Evolutionary conservation across 2,888 invertebrate genomes (phyloP), one percentile per base, ranked within the genome.

Genomic region (Alviniconcha strummeri): DNA sequence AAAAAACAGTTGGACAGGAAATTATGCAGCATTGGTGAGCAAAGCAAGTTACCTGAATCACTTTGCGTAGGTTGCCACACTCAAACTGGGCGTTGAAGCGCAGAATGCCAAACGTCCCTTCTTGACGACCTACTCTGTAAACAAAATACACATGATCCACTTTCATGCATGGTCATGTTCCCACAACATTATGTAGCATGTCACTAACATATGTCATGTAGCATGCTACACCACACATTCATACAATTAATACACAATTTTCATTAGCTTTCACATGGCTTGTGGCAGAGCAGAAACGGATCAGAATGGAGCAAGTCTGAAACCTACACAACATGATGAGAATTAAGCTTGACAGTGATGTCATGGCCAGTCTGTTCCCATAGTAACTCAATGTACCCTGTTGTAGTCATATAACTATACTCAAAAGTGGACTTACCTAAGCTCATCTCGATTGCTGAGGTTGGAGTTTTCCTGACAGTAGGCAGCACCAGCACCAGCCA

Each of bases 21-120:
- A 2, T 8, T 55, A 76, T 55, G 17, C 55, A 1, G 6, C 69
- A 69, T 8, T 36, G 36, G 36, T 36, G 36, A 36, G 36, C 36
- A 36, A 36, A 60, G 13, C 60, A 60, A 60, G 60, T 83, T 92
- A 96, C 97, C 96, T 96, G 96, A 92, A 97, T 96, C 52, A 95
- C 97, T 95, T 96, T 96, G 84, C 97, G 95, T 57, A 97, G 94
- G 94, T 97, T 97, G 54, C 97, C 97, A 89, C 96, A 96, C 93
- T 97, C 97, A 94, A 97, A 97, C 91, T 97, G 95, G 7, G 97
- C 96, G 92, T 97, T 97, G 93, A 97, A 97, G 82, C 95, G 94
- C 75, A 97, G 89, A 87, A 94, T 89, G 94, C 93, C 87, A 94
- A 88, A 87, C 13, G 88, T 88, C 13, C 86, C 86, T 67, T 90